Base-by-base conservation (phyloP, 2,888 invertebrate genomes). In the Drosophila kuntzei region DNA sequence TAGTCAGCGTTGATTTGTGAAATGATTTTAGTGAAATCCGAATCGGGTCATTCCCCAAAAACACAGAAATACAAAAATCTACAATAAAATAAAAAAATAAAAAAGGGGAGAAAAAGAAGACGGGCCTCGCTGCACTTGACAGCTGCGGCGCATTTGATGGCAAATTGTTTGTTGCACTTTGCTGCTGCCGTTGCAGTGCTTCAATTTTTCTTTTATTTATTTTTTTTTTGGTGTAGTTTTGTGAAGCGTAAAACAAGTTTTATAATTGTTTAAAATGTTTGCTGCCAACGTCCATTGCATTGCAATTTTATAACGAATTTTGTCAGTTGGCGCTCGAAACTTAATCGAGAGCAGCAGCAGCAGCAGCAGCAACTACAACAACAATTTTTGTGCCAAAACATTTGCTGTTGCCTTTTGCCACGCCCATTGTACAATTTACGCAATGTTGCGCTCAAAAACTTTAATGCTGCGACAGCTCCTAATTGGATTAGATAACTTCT, bases 191-290 rank as follows among this genome's bases (percentile, higher is more conserved):
- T 37, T 59, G 58, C 36, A 57, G 50, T 66, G 63, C 34, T 58
- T 59, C 41, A 37, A 12, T 59, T 63, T 65, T 64, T 59, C 27
- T n/a, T 18, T 53, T 18, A 11, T 37, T 60, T 60, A 41, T 54
- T 27, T 50, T 12, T 14, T 20, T 53, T 50, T 50, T 57, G 57
- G 29, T 74, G 77, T 75, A 72, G 84, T 77, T 69, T 71, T 87
- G 81, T 84, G 79, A 71, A 84, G 83, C 87, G 83, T 87, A 79
- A 84, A 84, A 84, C 83, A 87, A 84, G 83, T 84, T 84, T 84
- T 87, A 84, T 84, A 84, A 84, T 84, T 84, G 83, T 87, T 84
- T 81, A 79, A 84, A 87, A 83, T 84, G 83, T 79, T 79, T 81
- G 81, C 84, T 71, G 80, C 61, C 60, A 83, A 79, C 71, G 87